Evolutionary conservation across 2,113 vertebrate genomes (phyloP).

Genomic region (Crotalus tigris): DNA sequence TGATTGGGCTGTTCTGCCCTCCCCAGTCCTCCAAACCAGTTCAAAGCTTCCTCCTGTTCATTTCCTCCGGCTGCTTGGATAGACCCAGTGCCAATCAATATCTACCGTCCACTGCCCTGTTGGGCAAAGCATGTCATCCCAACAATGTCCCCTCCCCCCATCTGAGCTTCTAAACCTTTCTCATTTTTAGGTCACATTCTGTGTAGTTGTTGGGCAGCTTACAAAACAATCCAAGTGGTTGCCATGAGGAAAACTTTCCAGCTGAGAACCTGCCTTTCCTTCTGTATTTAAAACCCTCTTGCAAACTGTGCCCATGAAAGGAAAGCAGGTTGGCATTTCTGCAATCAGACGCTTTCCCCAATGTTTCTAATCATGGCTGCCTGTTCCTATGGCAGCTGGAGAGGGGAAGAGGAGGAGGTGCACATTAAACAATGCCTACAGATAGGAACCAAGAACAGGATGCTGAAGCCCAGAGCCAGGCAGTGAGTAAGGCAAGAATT

Average conservation of each 20-base stretch:
- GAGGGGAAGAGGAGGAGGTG: not conserved
- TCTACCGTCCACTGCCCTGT: not conserved
- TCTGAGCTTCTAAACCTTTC: not conserved
- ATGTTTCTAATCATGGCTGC: not conserved
- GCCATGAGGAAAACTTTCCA: not conserved
- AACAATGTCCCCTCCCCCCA: not conserved
- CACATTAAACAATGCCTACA: not conserved
- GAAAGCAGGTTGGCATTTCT: not conserved
- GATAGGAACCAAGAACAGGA: not conserved
- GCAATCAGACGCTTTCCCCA: not conserved
- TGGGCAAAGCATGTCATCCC: not conserved
- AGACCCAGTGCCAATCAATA: not conserved
- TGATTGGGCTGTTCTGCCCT: not conserved
- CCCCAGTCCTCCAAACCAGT: not conserved
- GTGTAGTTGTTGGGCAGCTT: not conserved
- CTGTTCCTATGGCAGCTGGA: not conserved
- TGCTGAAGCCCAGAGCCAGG: not conserved
- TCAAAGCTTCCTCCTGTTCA: not conserved
- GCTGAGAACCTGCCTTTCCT: not conserved
- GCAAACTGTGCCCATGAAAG: not conserved
- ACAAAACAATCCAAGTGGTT: not conserved
- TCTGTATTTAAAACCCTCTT: not conserved
- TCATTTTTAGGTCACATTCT: not conserved
- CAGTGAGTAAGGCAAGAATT: not conserved
- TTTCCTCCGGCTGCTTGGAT: not conserved